Base-by-base conservation (phyloP, 2,797 vertebrate genomes). In the Zalophus californianus region DNA sequence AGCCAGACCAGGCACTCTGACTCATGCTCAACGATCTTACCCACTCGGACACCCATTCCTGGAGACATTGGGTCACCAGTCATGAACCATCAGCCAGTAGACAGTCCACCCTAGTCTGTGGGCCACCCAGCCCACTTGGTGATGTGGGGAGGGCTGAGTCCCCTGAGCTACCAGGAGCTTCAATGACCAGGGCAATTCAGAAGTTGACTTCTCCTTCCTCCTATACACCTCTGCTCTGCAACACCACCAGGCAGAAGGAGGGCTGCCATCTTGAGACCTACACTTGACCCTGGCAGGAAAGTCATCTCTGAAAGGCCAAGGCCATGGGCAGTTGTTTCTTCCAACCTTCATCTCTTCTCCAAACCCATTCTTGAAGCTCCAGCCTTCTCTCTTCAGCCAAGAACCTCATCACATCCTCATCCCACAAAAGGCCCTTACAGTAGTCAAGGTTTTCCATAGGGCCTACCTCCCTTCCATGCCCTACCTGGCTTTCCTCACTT, bases 321-420 rank as follows among this genome's bases (percentile, higher is more conserved):
- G 32, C 56, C 50, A 5, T 12, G 16, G 13, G 38, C 38, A 68
- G 15, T 16, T 82, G 38, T 35, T 60, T 93, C n/a, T 66, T 85
- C 38, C n/a, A 80, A 80, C 20, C 41, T 64, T 86, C 91, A 18
- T 66, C 29, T 95, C 72, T 78, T 93, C 75, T 78, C 58, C 88
- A 92, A 90, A 75, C 11, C 35, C 44, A 38, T 48, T 95, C 85
- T 90, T 2, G 25, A 58, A 94, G 27, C 32, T 87, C 72, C 10
- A 70, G 48, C 89, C 87, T 91, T 64, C 35, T 94, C 68, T 15
- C 41, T 70, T 15, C 27, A 77, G 88, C 25, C 38, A 58, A 80
- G 94, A 78, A 60, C 23, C 41, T 88, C 75, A 62, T 48, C 83
- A 78, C 20, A 23, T 25, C 32, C 25, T 83, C 29, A 62, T 56